phyloP scores from a whole-genome alignment of 1,140 invertebrate genomes.

The Lordiphosa collinella region DNA sequence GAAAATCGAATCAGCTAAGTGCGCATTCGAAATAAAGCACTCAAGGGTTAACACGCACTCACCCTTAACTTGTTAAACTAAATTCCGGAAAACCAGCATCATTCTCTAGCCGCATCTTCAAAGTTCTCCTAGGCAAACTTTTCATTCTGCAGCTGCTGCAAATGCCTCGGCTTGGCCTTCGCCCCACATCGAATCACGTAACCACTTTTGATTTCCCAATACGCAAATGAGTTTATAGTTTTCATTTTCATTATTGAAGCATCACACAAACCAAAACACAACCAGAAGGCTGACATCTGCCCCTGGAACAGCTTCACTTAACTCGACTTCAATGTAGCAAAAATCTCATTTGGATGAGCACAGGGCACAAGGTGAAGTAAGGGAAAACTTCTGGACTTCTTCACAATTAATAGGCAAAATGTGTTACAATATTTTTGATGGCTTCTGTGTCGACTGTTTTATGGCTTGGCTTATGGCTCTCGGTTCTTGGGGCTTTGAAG shows the following conservation, averaged over 20 bases:
- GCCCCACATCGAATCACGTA: constrained; percentile 32
- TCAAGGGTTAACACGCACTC: neutral
- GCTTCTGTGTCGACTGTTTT: constrained; percentile 58
- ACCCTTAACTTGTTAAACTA: neutral
- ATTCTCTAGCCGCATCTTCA: neutral
- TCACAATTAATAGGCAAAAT: constrained; percentile 70
- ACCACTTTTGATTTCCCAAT: constrained; percentile 38
- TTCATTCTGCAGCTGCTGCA: constrained; percentile 23
- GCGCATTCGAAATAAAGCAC: too few relatives aligned
- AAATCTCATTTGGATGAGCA: constrained; percentile 50
- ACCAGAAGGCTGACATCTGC: constrained; percentile 3
- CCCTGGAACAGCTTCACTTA: constrained; percentile 11
- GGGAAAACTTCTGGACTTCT: constrained; percentile 5
- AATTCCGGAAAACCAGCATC: constrained; percentile 5
- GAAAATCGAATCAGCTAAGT: too few relatives aligned
- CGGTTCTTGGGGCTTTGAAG: constrained; percentile 13
- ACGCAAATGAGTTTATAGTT: constrained; percentile 63
- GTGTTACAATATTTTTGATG: constrained; percentile 74
- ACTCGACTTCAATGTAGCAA: constrained; percentile 50
- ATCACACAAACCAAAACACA: constrained; percentile 3
- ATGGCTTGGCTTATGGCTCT: constrained; percentile 59
- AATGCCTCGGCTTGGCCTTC: neutral
- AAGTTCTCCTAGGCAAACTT: neutral
- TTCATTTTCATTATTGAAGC: constrained; percentile 47
- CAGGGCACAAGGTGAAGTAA: constrained; percentile 5